Conservation (phyloP, 2,888 invertebrate species). For the Noctua janthe region DNA sequence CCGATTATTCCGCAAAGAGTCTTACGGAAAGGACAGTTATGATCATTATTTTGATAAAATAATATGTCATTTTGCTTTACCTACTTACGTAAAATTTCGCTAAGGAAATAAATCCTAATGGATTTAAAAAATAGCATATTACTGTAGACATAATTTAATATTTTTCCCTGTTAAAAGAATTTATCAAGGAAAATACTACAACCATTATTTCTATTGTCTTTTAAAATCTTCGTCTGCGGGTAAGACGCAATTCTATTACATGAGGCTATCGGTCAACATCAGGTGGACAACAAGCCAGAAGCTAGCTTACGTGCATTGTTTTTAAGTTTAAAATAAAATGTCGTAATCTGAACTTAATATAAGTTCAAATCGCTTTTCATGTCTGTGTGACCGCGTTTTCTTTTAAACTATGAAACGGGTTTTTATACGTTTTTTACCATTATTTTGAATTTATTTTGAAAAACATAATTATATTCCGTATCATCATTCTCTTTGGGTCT, state of each 20-base stretch:
- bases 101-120: not conserved
- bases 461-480: no score
- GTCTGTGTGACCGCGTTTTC: not conserved
- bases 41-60: no score
- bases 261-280: slow-evolving; percentile 20
- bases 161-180: not conserved
- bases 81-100: not conserved
- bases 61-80: not conserved
- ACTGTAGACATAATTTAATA: not conserved
- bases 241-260: slow-evolving; percentile 16
- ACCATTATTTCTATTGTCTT: not conserved
- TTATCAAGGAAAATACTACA: not conserved
- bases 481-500: no score
- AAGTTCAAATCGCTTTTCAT: not conserved
- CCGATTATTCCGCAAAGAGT: no score
- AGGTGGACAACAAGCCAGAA: not conserved
- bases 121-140: not conserved
- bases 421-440: no score
- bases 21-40: no score
- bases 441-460: no score
- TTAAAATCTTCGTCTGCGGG: not conserved
- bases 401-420: not conserved
- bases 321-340: not conserved
- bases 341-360: not conserved
- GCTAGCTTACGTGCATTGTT: not conserved